Evolutionary conservation across 1,140 invertebrate species (phyloP).

Genomic region (Tetraneura akinire): DNA sequence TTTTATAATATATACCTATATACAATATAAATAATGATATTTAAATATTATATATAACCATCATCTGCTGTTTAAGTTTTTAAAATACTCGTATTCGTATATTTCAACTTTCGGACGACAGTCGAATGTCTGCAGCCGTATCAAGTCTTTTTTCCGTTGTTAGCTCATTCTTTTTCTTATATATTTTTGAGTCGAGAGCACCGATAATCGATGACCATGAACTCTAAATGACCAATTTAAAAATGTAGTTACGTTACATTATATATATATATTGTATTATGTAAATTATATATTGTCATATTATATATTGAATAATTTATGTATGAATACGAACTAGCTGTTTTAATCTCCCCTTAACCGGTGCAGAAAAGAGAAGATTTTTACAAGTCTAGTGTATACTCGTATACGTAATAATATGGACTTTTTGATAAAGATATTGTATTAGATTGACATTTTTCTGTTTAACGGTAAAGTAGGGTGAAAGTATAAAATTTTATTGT

Average conservation of each 20-base stretch:
- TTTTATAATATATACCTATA: not conserved
- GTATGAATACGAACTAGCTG: conserved; percentile 7
- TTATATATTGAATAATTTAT: not conserved
- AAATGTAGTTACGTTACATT: not conserved
- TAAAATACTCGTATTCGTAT: no score
- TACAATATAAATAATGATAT: not conserved
- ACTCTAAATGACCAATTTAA: not conserved
- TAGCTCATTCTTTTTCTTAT: not conserved
- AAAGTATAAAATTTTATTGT: not conserved
- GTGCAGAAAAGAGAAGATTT: not conserved
- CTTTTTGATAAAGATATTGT: not conserved
- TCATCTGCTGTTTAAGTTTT: not conserved
- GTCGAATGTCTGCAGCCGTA: not conserved
- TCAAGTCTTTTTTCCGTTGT: no score
- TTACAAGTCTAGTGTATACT: not conserved
- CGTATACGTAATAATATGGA: no score
- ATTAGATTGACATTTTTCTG: not conserved
- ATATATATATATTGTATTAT: no score
- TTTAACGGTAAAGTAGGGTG: not conserved
- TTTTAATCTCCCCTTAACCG: not conserved
- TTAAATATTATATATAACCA: not conserved
- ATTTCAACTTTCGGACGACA: not conserved
- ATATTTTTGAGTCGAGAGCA: not conserved
- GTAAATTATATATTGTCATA: no score
- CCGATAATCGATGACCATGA: not conserved